A percentile compares a stretch with the other conserved stretches of the same genome.
phyloP scores from a whole-genome alignment of 2,888 invertebrate species.

The Drosophila bunnanda region DNA sequence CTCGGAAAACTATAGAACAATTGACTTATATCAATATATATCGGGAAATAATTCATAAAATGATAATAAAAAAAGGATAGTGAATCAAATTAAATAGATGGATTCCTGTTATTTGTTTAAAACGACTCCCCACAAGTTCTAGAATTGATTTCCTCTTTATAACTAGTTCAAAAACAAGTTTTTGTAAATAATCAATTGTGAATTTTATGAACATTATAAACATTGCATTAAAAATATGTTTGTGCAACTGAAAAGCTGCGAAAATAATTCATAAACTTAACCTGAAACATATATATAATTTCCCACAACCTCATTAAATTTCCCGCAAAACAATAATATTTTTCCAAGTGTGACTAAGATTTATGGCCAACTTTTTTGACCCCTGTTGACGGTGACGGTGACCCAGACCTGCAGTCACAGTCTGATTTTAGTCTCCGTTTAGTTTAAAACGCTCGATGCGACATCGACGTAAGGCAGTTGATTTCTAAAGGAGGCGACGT shows the following conservation, averaged over 20 bases:
- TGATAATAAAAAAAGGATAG: not conserved
- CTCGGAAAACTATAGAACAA: constrained; percentile 1
- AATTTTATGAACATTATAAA: not conserved
- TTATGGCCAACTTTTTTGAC: constrained; percentile 16
- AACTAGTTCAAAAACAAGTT: not conserved
- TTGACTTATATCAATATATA: not conserved
- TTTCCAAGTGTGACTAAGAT: constrained; percentile 16
- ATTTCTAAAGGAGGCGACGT: constrained; percentile 20
- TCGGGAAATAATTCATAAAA: not conserved
- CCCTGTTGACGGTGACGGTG: constrained; percentile 18
- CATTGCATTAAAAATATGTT: not conserved
- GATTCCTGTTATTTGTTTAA: not conserved
- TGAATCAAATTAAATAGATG: not conserved
- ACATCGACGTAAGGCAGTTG: constrained; percentile 44
- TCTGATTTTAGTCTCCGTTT: not conserved
- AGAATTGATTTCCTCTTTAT: not conserved
- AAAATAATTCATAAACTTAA: not conserved
- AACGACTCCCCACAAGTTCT: not conserved
- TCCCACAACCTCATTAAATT: not conserved
- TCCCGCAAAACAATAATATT: not conserved
- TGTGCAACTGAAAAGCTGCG: not conserved
- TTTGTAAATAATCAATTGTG: not conserved
- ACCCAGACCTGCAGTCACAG: constrained; percentile 16
- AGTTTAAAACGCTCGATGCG: constrained; percentile 56
- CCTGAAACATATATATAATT: no score